Evolutionary conservation across 2,888 invertebrate genomes (phyloP), one percentile per base, ranked within the genome.

Genomic region (Cremastinae sp.): DNA sequence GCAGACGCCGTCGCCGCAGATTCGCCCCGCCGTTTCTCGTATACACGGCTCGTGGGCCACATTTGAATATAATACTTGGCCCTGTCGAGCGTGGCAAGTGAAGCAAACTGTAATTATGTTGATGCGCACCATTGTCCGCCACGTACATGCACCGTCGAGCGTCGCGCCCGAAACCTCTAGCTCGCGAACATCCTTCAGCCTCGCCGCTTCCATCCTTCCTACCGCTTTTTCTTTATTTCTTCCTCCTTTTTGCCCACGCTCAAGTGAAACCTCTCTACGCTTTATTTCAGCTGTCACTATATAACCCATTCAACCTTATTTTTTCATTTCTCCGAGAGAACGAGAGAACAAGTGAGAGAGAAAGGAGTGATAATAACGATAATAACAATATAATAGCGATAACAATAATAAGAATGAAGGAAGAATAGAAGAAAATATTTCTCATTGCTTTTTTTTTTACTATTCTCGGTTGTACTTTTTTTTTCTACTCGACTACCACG

Each of bases 81-180:
- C 79, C 75, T 75, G 78, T 79, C 78, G 79, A 79, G 75, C 73
- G 78, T 81, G 79, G 81, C 80, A 81, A 84, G 84, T 84, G 84
- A 84, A 85, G 84, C 85, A 85, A 86, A 85, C 87, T 88, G 88
- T 88, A 89, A 89, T 89, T 89, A 88, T 89, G 88, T 86, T 88
- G 88, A 89, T 89, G 87, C 86, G 85, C 84, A 81, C 84, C 86
- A 88, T 88, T 88, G 88, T 87, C 82, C 80, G 83, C 80, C 80
- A 81, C 82, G 80, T 76, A 73, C 76, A 76, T 76, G 69, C 76
- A 73, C 72, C 75, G 73, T 68, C 72, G 75, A 75, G 47, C 71
- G 75, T 73, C 84, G 84, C 64, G 64, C 65, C 81, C 84, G 84
- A 84, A 85, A 82, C 84, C 75, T 76, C 75, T 62, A 62, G 54